A percentile compares a stretch with the other conserved stretches of the same genome.
Evolutionary conservation across 2,888 invertebrate genomes (phyloP).

Genomic region (Drosophila multiciliata): DNA sequence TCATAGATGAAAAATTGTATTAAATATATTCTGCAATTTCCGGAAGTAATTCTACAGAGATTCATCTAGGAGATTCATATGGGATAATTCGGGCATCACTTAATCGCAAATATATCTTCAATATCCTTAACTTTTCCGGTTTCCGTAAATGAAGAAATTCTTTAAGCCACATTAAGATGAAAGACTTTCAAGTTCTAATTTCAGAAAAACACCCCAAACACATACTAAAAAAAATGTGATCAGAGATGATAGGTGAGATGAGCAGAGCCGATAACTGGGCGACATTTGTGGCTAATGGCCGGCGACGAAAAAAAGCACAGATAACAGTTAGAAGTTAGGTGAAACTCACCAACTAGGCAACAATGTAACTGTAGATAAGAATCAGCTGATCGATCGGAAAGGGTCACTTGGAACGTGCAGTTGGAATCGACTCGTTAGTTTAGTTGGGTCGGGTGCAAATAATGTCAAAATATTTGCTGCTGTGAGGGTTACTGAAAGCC

Average conservation of each 20-base stretch:
- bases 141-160: neutral
- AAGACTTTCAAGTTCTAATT: neutral
- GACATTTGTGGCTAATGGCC: conserved; percentile 57
- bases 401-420: conserved; percentile 29
- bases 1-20: neutral
- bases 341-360: conserved; percentile 10
- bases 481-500: conserved; percentile 15
- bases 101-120: neutral
- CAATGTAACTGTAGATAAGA: conserved; percentile 27
- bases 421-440: conserved; percentile 45
- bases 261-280: conserved; percentile 22
- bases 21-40: neutral
- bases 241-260: conserved; percentile 4
- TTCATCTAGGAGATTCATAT: too few relatives aligned
- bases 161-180: neutral
- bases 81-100: neutral
- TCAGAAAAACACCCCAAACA: neutral
- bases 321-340: conserved; percentile 24
- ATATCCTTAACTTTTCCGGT: neutral
- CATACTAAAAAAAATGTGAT: neutral
- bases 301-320: conserved; percentile 38
- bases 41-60: neutral
- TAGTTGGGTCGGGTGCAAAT: conserved; percentile 30
- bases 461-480: conserved; percentile 55
- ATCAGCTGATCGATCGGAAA: conserved; percentile 43